A percentile compares a stretch with the other conserved stretches of the same genome.
These are phyloP conservation scores for Anticlea derivata DNA, from an alignment of 2,888 invertebrate genomes.

Conservation along the genomic window DNA sequence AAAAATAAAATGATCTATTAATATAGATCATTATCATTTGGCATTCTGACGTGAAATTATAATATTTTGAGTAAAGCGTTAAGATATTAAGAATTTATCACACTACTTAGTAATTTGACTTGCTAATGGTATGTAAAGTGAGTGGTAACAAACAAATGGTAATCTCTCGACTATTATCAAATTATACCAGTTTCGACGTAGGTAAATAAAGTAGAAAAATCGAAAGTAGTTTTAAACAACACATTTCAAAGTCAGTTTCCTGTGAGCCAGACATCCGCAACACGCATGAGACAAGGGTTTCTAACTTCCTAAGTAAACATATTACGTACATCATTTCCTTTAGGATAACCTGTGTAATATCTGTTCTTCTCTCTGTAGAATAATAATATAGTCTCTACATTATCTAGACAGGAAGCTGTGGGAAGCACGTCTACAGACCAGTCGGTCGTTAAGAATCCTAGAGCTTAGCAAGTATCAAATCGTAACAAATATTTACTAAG, in stretches of 20 bases:
- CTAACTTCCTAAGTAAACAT: conserved; percentile 19
- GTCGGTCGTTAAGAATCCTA: conserved; percentile 41
- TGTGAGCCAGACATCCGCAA: conserved; percentile 26
- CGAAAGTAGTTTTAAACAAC: conserved; percentile 21
- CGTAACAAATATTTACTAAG: not conserved
- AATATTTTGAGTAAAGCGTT: no score
- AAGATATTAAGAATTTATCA: not conserved
- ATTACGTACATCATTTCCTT: conserved; percentile 19
- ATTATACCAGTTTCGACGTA: conserved; percentile 3
- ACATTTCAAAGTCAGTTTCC: conserved; percentile 25
- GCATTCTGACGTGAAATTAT: no score
- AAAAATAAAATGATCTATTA: no score
- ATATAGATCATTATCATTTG: no score
- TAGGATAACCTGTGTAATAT: conserved; percentile 8
- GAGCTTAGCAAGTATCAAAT: conserved; percentile 16
- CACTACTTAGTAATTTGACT: not conserved
- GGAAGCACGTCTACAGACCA: conserved; percentile 41
- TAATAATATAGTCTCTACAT: conserved; percentile 17
- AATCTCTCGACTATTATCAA: not conserved
- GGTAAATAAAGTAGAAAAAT: conserved; percentile 3
- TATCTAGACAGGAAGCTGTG: conserved; percentile 54
- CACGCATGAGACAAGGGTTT: conserved; percentile 22
- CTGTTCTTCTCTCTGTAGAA: conserved; percentile 7
- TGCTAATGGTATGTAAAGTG: not conserved
- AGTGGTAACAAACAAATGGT: not conserved